Conservation (phyloP, 1,140 invertebrate species). For the Drosophila takahashii region DNA sequence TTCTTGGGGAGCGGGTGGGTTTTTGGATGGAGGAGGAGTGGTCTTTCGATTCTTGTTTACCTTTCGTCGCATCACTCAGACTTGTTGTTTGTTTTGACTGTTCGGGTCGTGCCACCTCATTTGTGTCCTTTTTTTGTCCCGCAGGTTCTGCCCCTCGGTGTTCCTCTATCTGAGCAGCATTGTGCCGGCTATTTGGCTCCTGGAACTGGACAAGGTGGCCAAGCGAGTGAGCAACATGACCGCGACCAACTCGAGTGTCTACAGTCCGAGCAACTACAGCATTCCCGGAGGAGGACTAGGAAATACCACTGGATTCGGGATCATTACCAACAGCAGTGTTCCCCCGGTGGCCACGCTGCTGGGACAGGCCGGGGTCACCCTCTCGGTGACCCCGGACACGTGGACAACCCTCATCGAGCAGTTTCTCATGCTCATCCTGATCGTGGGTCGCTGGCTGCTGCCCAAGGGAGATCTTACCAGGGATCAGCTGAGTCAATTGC, state of each 20-base stretch:
- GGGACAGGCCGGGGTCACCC: slow-evolving; percentile 64
- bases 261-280: slow-evolving; percentile 29
- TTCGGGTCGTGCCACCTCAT: slow-evolving; percentile 6
- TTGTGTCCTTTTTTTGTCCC: not conserved
- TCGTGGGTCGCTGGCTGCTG: slow-evolving; percentile 94
- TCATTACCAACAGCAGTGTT: slow-evolving; percentile 85
- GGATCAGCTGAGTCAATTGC: slow-evolving; percentile 95
- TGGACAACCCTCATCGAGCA: slow-evolving; percentile 96
- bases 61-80: slow-evolving; percentile 71
- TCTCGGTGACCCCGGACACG: slow-evolving; percentile 87
- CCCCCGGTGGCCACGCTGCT: slow-evolving; percentile 59
- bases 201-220: slow-evolving; percentile 93
- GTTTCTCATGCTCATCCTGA: slow-evolving; percentile 94
- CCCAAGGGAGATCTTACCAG: slow-evolving; percentile 95
- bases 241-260: slow-evolving; percentile 16
- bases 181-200: slow-evolving; percentile 93
- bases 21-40: slow-evolving; percentile 31
- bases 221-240: slow-evolving; percentile 80
- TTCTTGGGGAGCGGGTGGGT: slow-evolving; percentile 28
- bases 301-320: not conserved
- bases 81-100: slow-evolving; percentile 62
- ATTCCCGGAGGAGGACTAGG: slow-evolving; percentile 77
- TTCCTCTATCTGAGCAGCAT: slow-evolving; percentile 93
- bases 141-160: slow-evolving; percentile 94
- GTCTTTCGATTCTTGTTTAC: slow-evolving; percentile 71